Base-by-base conservation (phyloP, 2,888 invertebrate species). In the Eurytoma californica region DNA sequence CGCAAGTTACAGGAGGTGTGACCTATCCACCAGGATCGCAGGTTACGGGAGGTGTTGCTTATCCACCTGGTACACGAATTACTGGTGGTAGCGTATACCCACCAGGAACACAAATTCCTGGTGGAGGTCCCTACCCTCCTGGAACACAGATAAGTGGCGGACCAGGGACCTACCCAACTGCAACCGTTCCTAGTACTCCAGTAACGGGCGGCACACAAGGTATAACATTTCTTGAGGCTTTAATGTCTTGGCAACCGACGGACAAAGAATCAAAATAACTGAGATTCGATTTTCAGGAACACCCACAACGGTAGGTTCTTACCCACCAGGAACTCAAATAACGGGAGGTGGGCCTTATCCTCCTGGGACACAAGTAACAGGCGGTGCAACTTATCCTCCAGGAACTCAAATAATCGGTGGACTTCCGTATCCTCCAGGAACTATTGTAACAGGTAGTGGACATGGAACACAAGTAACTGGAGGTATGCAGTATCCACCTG, bases 51-150 rank as follows among this genome's bases (percentile, higher is more conserved):
- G 53, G 13, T n/a, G 14, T 14, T 18, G 81, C 78, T 16, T 58
- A 73, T 0, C 70, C 47, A 69, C 57, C 82, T 61, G 83, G 73
- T 55, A 49, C 49, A 16, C 24, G 4, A 63, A 61, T 82, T 53
- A 77, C 83, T 63, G 80, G 83, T 20, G 82, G 77, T 28, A 78
- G 73, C 68, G 0, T 83, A 4, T 65, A 63, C 24, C 75, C 39
- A 61, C 67, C 82, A 66, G 83, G 76, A 51, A 67, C 58, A 18
- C 66, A 66, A 77, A 3, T 70, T 16, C 60, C 76, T 70, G 80
- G 81, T 12, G 82, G 76, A 14, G 70, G 74, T 28, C 55, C 79
- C 68, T 57, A 47, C 39, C 18, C 67, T 3, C 72, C 53, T 16
- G 57, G 57, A 12, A 75, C 67, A 47, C 16, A 67, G 80, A 49